Percentiles rank a stretch among this genome's conserved stretches.
These are phyloP conservation scores for Exocentrus adspersus DNA, from an alignment of 2,888 invertebrate species.

Conservation along the genomic window DNA sequence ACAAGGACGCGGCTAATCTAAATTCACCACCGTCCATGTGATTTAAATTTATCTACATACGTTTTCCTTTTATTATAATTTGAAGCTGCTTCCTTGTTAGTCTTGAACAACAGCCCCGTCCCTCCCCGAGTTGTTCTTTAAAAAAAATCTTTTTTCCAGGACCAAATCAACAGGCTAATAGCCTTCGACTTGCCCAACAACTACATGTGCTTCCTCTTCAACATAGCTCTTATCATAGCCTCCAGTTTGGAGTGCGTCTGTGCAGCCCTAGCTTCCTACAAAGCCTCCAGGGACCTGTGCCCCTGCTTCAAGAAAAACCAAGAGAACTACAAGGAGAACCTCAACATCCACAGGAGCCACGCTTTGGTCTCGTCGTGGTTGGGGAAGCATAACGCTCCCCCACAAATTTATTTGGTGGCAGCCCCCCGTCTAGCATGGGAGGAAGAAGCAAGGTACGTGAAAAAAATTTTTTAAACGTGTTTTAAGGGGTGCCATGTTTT, in stretches of 20 bases:
- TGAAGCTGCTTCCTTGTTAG: too few species aligned
- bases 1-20: too few species aligned
- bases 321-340: constrained; percentile 48
- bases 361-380: constrained; percentile 70
- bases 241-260: constrained; percentile 67
- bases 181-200: constrained; percentile 61
- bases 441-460: constrained; percentile 50
- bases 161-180: constrained; percentile 29
- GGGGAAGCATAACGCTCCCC: constrained; percentile 61
- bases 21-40: too few species aligned
- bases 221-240: constrained; percentile 71
- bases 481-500: too few species aligned
- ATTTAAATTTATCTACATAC: neutral
- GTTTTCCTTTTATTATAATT: too few species aligned
- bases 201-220: constrained; percentile 69
- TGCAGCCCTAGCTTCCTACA: constrained; percentile 67
- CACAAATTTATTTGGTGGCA: constrained; percentile 53
- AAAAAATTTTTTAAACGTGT: too few species aligned
- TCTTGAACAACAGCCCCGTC: too few species aligned
- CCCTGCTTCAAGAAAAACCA: constrained; percentile 67
- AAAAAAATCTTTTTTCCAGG: constrained; percentile 31
- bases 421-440: constrained; percentile 52
- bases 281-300: constrained; percentile 67
- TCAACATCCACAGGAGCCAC: constrained; percentile 64
- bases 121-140: too few species aligned